Percentiles rank a stretch among this genome's conserved stretches.
Conservation (phyloP, 1,140 invertebrate genomes). For the Drepana arcuata region DNA sequence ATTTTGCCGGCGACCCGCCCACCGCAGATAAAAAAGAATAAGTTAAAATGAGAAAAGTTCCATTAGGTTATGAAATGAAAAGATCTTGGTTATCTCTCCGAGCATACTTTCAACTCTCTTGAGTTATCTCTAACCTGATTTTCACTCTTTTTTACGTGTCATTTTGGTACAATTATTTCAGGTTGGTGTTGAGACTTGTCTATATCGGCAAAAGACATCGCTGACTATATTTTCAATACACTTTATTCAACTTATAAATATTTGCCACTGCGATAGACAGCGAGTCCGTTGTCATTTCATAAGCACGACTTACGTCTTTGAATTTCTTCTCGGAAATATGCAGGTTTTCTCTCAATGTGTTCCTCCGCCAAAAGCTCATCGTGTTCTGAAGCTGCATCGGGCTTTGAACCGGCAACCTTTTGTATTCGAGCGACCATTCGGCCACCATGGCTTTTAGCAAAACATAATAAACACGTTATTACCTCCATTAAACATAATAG, state of each 20-base stretch:
- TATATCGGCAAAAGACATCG: not conserved
- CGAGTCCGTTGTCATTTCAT: no score
- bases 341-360: not conserved
- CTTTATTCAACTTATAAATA: not conserved
- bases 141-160: no score
- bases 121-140: constrained; percentile 40
- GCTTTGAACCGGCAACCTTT: no score
- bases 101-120: constrained; percentile 48
- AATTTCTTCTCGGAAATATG: no score
- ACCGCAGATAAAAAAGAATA: constrained; percentile 48
- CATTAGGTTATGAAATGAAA: constrained; percentile 58
- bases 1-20: constrained; percentile 10
- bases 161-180: not conserved
- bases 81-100: constrained; percentile 46
- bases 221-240: not conserved
- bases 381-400: not conserved
- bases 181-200: not conserved
- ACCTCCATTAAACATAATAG: not conserved
- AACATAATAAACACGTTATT: not conserved
- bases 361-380: not conserved
- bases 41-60: constrained; percentile 63
- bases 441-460: not conserved
- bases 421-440: no score
- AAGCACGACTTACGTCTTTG: no score
- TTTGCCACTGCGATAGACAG: not conserved